These are phyloP conservation scores for Zalophus californianus DNA, from an alignment of 2,797 vertebrate species.

Conservation along the genomic window DNA sequence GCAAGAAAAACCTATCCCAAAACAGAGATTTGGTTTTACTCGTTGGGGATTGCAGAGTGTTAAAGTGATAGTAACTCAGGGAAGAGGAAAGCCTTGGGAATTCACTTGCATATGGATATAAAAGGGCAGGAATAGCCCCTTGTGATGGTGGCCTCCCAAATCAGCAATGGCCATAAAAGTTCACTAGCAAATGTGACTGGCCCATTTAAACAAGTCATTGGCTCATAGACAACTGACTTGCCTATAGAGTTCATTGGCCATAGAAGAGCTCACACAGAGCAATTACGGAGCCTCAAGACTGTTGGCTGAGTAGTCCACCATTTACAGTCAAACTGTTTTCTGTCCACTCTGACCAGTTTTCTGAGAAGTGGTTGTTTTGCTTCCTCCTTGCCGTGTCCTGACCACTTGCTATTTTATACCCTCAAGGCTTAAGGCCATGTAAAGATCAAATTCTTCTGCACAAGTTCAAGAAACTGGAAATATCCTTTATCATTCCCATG, in stretches of 20 bases:
- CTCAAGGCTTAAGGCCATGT: not conserved
- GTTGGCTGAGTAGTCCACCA: not conserved
- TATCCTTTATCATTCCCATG: not conserved
- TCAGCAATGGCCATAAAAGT: not conserved
- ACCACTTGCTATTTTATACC: not conserved
- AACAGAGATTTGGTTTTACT: not conserved
- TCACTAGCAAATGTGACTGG: not conserved
- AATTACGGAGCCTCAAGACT: not conserved
- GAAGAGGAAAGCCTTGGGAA: not conserved
- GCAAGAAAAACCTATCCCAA: not conserved
- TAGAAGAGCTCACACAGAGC: not conserved
- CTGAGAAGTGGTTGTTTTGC: not conserved
- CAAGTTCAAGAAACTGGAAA: not conserved
- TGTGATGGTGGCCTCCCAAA: not conserved
- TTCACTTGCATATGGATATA: not conserved
- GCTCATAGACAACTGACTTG: not conserved
- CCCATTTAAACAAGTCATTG: not conserved
- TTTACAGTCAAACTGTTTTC: no score
- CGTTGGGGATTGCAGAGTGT: not conserved
- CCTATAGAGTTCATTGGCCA: not conserved
- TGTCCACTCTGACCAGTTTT: not conserved
- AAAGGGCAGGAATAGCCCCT: not conserved
- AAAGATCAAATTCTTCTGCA: not conserved
- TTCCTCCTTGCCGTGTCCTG: not conserved
- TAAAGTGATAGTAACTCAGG: not conserved